A percentile compares a stretch with the other conserved stretches of the same genome.
Conservation (phyloP, 1,140 invertebrate genomes). For the Magallana ariakensis region DNA sequence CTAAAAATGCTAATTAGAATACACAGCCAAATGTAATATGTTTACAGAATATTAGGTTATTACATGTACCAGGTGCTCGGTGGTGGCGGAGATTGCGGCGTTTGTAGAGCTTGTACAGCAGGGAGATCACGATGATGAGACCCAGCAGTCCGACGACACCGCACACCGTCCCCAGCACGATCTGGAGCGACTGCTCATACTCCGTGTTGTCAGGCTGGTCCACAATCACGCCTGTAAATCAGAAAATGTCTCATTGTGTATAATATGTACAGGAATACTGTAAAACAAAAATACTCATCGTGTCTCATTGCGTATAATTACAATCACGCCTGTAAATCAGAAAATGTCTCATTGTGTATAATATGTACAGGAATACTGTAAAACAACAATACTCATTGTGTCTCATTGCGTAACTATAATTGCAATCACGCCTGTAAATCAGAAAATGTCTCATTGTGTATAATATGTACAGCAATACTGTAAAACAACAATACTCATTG, state of each 20-base stretch:
- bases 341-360: no score
- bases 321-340: conserved; percentile 42
- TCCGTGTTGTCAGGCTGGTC: conserved; percentile 59
- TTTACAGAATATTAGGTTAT: no score
- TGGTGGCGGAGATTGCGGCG: conserved; percentile 48
- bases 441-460: no score
- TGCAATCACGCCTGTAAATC: conserved; percentile 44
- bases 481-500: background rate
- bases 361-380: background rate
- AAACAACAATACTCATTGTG: background rate
- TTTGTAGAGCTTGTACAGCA: conserved; percentile 69
- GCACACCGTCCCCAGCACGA: conserved; percentile 74
- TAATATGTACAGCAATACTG: background rate
- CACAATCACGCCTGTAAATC: conserved; percentile 44
- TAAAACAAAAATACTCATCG: background rate
- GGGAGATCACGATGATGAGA: conserved; percentile 65
- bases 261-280: background rate
- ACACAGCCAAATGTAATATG: no score
- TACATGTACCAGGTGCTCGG: background rate
- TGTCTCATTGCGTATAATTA: background rate
- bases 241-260: no score
- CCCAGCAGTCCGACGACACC: conserved; percentile 73
- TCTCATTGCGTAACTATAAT: no score
- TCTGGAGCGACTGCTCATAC: conserved; percentile 73
- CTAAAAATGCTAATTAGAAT: no score